Conservation (phyloP, 2,113 vertebrate genomes). For the Acrocephalus arundinaceus region DNA sequence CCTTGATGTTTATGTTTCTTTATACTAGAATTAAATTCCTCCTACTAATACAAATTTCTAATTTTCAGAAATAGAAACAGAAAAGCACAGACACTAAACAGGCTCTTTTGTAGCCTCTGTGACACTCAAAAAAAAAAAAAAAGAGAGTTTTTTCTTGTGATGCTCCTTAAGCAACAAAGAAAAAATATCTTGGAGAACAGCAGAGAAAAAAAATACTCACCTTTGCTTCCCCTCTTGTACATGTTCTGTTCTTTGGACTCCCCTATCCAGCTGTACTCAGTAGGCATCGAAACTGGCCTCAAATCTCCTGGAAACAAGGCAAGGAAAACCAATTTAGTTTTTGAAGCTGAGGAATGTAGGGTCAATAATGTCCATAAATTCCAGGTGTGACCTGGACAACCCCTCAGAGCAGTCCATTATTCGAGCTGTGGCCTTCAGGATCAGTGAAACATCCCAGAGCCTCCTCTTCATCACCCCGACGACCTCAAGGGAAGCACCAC, state of each 20-base stretch:
- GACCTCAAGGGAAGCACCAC: not conserved
- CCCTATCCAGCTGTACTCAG: constrained; percentile 83
- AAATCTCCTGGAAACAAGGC: constrained; percentile 84
- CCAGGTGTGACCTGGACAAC: not conserved
- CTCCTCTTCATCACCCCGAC: not conserved
- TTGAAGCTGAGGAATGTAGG: not conserved
- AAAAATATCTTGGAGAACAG: not conserved
- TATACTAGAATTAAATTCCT: not conserved
- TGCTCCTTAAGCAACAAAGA: not conserved
- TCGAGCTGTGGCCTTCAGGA: not conserved
- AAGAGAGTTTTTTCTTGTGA: not conserved
- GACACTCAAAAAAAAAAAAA: not conserved
- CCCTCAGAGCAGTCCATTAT: not conserved
- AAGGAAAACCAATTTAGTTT: constrained; percentile 63
- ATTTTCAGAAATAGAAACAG: not conserved
- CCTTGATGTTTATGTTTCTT: not conserved
- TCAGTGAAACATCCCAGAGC: not conserved
- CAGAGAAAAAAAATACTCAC: constrained; percentile 69
- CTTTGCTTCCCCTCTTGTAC: constrained; percentile 85
- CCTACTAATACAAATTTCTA: not conserved
- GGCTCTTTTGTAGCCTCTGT: not conserved
- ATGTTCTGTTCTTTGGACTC: constrained; percentile 83
- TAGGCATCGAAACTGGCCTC: constrained; percentile 85
- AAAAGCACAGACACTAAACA: not conserved
- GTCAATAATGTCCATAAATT: not conserved